phyloP scores from a whole-genome alignment of 2,888 invertebrate species.

The Apotomis betuletana region DNA sequence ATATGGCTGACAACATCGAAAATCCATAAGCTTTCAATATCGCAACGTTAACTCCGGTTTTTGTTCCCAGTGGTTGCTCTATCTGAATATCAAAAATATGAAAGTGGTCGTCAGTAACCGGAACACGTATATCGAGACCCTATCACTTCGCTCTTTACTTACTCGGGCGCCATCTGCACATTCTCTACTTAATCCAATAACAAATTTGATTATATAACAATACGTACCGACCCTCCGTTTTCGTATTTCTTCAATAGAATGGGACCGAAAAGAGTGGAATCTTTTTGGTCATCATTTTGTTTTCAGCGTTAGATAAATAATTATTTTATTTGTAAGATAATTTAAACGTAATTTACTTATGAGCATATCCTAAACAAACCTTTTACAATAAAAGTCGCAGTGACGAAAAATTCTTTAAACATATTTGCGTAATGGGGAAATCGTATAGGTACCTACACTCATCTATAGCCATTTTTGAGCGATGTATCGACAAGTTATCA shows the following conservation, averaged over 20 bases:
- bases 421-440: no score
- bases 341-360: no score
- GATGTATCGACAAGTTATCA: no score
- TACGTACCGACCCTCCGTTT: conserved; percentile 57
- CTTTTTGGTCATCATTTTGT: conserved; percentile 10
- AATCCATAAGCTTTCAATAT: conserved; percentile 84
- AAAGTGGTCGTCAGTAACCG: conserved; percentile 79
- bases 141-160: conserved; percentile 83
- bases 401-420: no score
- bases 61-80: conserved; percentile 79
- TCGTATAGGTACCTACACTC: no score
- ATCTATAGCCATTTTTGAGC: no score
- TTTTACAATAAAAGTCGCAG: no score
- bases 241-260: conserved; percentile 44
- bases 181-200: conserved; percentile 77
- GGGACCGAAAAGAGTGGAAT: conserved; percentile 18
- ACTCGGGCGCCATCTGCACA: conserved; percentile 81
- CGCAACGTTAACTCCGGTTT: conserved; percentile 78
- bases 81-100: conserved; percentile 83
- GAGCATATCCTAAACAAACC: no score
- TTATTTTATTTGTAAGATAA: neutral
- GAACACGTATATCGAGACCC: conserved; percentile 82
- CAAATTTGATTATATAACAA: conserved; percentile 79
- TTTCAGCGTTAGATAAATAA: conserved; percentile 10
- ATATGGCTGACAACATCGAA: conserved; percentile 72